Percentiles rank a stretch among this genome's conserved stretches.
phyloP scores from a whole-genome alignment of 2,888 invertebrate species.

The Belgica antarctica region DNA sequence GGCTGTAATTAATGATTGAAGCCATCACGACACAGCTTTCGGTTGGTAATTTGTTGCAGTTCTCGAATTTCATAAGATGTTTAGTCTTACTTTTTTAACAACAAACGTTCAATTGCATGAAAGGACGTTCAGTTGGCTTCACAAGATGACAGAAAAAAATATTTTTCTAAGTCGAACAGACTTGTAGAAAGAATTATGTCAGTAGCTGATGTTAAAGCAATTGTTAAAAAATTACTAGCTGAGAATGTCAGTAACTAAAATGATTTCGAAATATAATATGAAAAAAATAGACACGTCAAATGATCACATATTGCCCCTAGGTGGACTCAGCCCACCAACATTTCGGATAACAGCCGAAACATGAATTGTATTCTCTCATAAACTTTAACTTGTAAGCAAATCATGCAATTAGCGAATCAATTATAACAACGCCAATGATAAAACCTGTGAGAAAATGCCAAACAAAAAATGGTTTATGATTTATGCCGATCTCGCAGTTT shows the following conservation, averaged over 20 bases:
- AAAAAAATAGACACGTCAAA: no score
- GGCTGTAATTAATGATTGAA: not conserved
- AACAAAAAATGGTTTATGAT: not conserved
- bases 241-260: no score
- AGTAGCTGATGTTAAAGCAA: no score
- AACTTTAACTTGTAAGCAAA: not conserved
- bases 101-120: not conserved
- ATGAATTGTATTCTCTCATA: not conserved
- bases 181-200: no score
- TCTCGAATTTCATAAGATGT: slow-evolving; percentile 21
- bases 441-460: not conserved
- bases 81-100: not conserved
- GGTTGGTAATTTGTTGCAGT: not conserved
- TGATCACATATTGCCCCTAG: no score
- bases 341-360: no score
- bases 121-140: not conserved
- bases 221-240: no score
- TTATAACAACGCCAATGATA: not conserved
- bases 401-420: slow-evolving; percentile 1
- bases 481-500: slow-evolving; percentile 17
- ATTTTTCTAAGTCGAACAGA: no score
- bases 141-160: not conserved
- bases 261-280: no score
- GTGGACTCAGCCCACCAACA: no score
- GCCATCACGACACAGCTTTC: not conserved